Conservation (phyloP, 2,888 invertebrate genomes). For the Drosophila nr. medialis region DNA sequence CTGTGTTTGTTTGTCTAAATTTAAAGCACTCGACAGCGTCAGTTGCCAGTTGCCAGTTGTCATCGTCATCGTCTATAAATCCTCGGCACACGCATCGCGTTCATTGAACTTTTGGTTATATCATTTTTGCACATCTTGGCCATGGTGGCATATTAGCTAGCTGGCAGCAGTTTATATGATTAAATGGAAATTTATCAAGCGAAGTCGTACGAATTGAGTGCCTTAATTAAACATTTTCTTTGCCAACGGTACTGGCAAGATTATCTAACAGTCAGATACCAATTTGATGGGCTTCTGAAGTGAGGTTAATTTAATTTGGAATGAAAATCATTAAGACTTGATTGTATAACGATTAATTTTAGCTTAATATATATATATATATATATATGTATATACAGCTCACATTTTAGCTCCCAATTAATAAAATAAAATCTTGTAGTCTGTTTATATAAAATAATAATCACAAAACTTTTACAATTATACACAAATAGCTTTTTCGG, state of each 20-base stretch:
- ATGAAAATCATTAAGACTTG: background rate
- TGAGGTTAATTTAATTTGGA: background rate
- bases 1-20: conserved; percentile 63
- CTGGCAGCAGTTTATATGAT: conserved; percentile 37
- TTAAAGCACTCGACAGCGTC: conserved; percentile 62
- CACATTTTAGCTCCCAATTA: background rate
- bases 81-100: conserved; percentile 60
- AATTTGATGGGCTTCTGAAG: background rate
- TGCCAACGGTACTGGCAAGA: background rate
- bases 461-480: background rate
- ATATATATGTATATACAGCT: background rate
- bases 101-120: conserved; percentile 63
- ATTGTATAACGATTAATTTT: background rate
- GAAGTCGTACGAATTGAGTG: conserved; percentile 6
- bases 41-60: conserved; percentile 32
- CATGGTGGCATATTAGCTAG: conserved; percentile 21
- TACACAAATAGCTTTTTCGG: background rate
- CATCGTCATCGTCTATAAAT: conserved; percentile 49
- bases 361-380: background rate
- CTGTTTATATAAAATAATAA: background rate
- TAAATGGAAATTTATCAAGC: conserved; percentile 38
- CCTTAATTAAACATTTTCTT: conserved; percentile 5
- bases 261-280: background rate
- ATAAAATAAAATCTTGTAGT: background rate
- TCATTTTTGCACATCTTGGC: conserved; percentile 27